Percentiles rank a stretch among this genome's conserved stretches.
phyloP scores from a whole-genome alignment of 2,888 invertebrate genomes.

The Watsonalla cultraria region DNA sequence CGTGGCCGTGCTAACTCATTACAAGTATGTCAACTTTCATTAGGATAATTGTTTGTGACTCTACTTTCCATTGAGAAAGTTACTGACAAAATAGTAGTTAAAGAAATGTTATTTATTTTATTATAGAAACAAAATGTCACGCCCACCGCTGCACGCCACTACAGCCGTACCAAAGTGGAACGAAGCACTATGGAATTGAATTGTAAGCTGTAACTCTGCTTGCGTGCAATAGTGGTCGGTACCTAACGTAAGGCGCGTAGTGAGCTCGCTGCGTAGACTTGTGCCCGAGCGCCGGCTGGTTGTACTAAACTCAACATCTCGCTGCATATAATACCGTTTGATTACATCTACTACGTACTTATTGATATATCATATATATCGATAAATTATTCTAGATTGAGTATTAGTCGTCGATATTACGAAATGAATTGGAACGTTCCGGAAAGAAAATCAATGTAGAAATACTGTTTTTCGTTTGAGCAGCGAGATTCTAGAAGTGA shows the following conservation, averaged over 20 bases:
- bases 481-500: too few relatives aligned
- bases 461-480: too few relatives aligned
- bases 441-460: too few relatives aligned
- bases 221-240: slow-evolving; percentile 61
- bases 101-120: background rate
- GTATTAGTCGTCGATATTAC: too few relatives aligned
- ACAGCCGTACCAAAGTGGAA: slow-evolving; percentile 27
- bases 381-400: too few relatives aligned
- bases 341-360: too few relatives aligned
- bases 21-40: background rate
- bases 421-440: too few relatives aligned
- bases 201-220: slow-evolving; percentile 61
- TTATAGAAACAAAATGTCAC: slow-evolving; percentile 8
- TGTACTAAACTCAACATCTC: slow-evolving; percentile 2
- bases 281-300: slow-evolving; percentile 9
- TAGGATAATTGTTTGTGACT: background rate
- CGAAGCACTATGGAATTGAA: slow-evolving; percentile 75
- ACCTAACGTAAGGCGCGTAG: slow-evolving; percentile 54
- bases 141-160: slow-evolving; percentile 26
- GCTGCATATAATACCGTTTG: background rate
- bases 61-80: background rate
- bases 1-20: slow-evolving; percentile 13
- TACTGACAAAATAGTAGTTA: background rate
- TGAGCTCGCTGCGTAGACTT: slow-evolving; percentile 34
- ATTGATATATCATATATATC: too few relatives aligned